Base-by-base conservation (phyloP, 2,888 invertebrate genomes). In the Thelaira solivaga region DNA sequence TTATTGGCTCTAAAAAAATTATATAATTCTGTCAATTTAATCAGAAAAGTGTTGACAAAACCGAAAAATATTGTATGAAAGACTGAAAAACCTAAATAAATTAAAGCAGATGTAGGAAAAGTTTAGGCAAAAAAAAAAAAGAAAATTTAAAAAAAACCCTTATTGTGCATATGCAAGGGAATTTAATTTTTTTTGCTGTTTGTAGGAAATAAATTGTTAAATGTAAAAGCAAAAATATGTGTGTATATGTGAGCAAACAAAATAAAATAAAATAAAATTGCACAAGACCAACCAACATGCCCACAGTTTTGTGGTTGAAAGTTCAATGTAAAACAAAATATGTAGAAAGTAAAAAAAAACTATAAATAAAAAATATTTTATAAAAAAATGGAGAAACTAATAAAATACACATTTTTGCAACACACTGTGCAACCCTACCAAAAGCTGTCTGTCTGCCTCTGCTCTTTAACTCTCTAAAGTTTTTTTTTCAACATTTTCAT, bases 251-350 rank as follows among this genome's bases (percentile, higher is more conserved):
- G n/a, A 1, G 5, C 1, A 22, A 4, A 13, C n/a, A 45, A 47
- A 47, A 51, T 34, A 49, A 26, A 22, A 61, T 11, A 39, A 59
- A 22, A 29, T 36, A 55, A 62, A 64, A 64, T 10, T 47, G 18
- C 39, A 47, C 69, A 73, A 53, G 68, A 76, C 69, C 69, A 39
- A 64, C 68, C 59, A 65, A 74, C 59, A 73, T 73, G 59, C 69
- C 77, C 77, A 55, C 77, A 78, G 59, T 78, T 69, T 64, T 69
- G 77, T 53, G 77, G 77, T 69, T 69, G 39, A 74, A 78, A 78
- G 74, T 78, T 78, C 74, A 74, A 59, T 78, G 74, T 45, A 62
- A 47, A 68, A 68, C 62, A 75, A 61, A 65, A 71, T 61, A 65
- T 31, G 16, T 20, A 20, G 45, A 43, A 26, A 10, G 5, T 5